Evolutionary conservation across 2,888 invertebrate species (phyloP).

Genomic region (Hypsopygia costalis): DNA sequence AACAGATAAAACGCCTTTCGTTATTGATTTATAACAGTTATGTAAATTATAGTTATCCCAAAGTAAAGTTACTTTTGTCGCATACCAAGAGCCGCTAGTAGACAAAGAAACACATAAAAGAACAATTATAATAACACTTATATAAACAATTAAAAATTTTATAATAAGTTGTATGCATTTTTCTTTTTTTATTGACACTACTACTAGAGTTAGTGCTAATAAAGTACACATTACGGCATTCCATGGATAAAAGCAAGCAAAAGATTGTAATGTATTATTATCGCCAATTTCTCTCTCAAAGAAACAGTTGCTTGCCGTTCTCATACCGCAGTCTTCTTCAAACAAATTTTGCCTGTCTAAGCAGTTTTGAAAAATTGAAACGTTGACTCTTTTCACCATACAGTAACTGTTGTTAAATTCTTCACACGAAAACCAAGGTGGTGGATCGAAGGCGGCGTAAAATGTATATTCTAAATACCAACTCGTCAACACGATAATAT

Average conservation of each 20-base stretch:
- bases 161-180: slow-evolving; percentile 40
- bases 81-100: slow-evolving; percentile 58
- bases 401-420: slow-evolving; percentile 47
- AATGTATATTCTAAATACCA: slow-evolving; percentile 63
- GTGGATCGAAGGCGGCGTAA: slow-evolving; percentile 47
- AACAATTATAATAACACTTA: slow-evolving; percentile 37
- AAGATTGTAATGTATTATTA: slow-evolving; percentile 35
- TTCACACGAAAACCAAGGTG: slow-evolving; percentile 61
- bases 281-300: slow-evolving; percentile 57
- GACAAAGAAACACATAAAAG: slow-evolving; percentile 55
- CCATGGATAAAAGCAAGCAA: slow-evolving; percentile 43
- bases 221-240: slow-evolving; percentile 36
- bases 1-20: slow-evolving; percentile 42
- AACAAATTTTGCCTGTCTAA: slow-evolving; percentile 54
- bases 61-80: slow-evolving; percentile 35
- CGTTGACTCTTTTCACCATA: slow-evolving; percentile 62
- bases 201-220: slow-evolving; percentile 38
- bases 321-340: slow-evolving; percentile 58
- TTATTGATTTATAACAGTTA: slow-evolving; percentile 32
- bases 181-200: slow-evolving; percentile 50
- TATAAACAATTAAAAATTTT: slow-evolving; percentile 38
- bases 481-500: slow-evolving; percentile 43
- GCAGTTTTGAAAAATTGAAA: slow-evolving; percentile 63
- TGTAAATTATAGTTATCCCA: slow-evolving; percentile 32
- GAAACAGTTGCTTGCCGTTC: slow-evolving; percentile 59